These are phyloP conservation scores for Larimichthys polyactis DNA, from an alignment of 2,113 vertebrate genomes.

Conservation along the genomic window DNA sequence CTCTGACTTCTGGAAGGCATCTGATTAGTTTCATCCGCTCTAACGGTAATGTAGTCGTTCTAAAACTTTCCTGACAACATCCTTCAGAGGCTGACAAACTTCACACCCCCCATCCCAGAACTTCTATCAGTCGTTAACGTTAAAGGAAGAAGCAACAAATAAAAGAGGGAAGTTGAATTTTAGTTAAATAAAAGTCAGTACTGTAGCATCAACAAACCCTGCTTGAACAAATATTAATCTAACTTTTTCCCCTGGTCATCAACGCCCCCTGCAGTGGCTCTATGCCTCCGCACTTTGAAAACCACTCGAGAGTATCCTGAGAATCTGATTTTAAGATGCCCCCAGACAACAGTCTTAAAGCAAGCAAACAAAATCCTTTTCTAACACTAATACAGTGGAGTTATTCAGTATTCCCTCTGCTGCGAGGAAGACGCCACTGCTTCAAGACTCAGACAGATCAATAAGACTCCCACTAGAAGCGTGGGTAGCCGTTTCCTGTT, in stretches of 20 bases:
- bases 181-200: too few species aligned
- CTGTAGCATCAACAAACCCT: too few species aligned
- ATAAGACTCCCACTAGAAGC: constrained; percentile 48
- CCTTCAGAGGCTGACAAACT: too few species aligned
- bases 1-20: not conserved
- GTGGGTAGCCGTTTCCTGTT: constrained; percentile 15
- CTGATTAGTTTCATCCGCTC: not conserved
- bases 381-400: not conserved
- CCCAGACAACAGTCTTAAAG: not conserved
- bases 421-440: not conserved
- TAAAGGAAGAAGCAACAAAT: too few species aligned
- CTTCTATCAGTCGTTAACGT: too few species aligned
- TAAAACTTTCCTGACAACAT: too few species aligned
- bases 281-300: not conserved
- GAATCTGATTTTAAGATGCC: not conserved
- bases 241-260: too few species aligned
- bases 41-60: too few species aligned
- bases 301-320: not conserved
- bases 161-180: too few species aligned
- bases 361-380: constrained; percentile 5
- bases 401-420: constrained; percentile 18
- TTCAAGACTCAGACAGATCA: constrained; percentile 53
- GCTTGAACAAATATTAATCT: too few species aligned
- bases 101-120: too few species aligned
- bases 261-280: too few species aligned